A percentile compares a stretch with the other conserved stretches of the same genome.
phyloP scores from a whole-genome alignment of 2,888 invertebrate species.

The Augochlorella aurata region DNA sequence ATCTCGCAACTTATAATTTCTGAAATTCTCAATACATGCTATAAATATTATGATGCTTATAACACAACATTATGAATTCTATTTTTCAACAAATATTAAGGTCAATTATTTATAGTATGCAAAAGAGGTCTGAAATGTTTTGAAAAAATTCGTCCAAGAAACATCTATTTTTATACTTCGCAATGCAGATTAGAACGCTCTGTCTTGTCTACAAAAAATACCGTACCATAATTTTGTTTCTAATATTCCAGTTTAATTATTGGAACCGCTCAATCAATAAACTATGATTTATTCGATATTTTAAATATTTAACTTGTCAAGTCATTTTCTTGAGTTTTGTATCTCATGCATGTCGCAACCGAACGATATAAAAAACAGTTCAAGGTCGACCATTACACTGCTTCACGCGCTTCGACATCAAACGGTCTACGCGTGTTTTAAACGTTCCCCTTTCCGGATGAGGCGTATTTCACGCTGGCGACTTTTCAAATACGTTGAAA shows the following conservation, averaged over 20 bases:
- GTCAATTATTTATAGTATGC: too few relatives aligned
- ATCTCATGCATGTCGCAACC: too few relatives aligned
- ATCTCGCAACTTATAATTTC: not conserved
- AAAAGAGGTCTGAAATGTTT: too few relatives aligned
- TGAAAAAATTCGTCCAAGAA: too few relatives aligned
- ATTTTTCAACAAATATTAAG: not conserved
- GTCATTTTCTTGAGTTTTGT: too few relatives aligned
- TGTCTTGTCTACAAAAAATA: too few relatives aligned
- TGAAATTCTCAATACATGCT: not conserved
- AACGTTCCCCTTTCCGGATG: slow-evolving; percentile 63
- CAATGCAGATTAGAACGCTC: too few relatives aligned
- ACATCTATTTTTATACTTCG: too few relatives aligned
- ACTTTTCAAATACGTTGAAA: slow-evolving; percentile 66
- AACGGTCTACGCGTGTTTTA: slow-evolving; percentile 32
- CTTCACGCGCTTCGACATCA: slow-evolving; percentile 1
- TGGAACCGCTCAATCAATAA: not conserved
- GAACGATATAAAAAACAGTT: not conserved
- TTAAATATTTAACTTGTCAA: not conserved
- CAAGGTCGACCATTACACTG: not conserved
- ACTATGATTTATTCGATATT: not conserved
- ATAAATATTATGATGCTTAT: not conserved
- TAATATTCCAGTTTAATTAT: not conserved
- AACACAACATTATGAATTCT: not conserved
- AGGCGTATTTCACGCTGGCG: slow-evolving; percentile 68
- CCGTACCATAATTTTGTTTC: too few relatives aligned